phyloP scores from a whole-genome alignment of 2,888 invertebrate genomes.

The Apotomis capreana region DNA sequence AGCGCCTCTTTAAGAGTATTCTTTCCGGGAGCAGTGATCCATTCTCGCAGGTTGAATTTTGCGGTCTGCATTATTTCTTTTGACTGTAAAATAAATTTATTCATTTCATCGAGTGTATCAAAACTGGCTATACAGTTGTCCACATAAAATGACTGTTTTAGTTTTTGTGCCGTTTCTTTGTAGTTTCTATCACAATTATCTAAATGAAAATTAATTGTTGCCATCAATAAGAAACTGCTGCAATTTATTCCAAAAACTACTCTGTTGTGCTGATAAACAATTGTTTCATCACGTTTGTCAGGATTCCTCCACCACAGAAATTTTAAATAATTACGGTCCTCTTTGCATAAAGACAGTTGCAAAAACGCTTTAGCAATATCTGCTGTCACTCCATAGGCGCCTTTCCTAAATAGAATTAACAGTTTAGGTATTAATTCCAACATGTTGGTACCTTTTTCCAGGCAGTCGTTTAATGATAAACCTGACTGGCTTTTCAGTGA shows the following conservation, averaged over 20 bases:
- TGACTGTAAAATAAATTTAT: not conserved
- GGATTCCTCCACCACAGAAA: slow-evolving; percentile 12
- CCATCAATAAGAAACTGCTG: slow-evolving; percentile 33
- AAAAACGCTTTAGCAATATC: slow-evolving; percentile 15
- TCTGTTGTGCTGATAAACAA: slow-evolving; percentile 8
- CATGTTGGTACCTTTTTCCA: not conserved
- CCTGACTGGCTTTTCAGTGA: too few species aligned
- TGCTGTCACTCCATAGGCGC: not conserved
- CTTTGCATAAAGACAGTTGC: not conserved
- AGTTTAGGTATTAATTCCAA: not conserved
- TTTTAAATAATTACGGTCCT: slow-evolving; percentile 9
- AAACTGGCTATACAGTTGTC: slow-evolving; percentile 40
- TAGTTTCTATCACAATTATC: slow-evolving; percentile 6
- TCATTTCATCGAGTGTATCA: not conserved
- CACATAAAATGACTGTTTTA: slow-evolving; percentile 34
- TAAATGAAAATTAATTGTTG: slow-evolving; percentile 30
- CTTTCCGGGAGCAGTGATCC: not conserved
- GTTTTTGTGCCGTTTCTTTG: slow-evolving; percentile 16
- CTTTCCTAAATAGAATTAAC: not conserved
- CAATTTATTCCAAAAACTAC: slow-evolving; percentile 37
- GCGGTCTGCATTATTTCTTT: not conserved
- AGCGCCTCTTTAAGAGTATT: too few species aligned
- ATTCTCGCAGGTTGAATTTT: not conserved
- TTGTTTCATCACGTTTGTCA: not conserved
- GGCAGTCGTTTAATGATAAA: too few species aligned